Evolutionary conservation across 92 coral and sea anemone species (phyloP).

Genomic region (Porites divaricata): DNA sequence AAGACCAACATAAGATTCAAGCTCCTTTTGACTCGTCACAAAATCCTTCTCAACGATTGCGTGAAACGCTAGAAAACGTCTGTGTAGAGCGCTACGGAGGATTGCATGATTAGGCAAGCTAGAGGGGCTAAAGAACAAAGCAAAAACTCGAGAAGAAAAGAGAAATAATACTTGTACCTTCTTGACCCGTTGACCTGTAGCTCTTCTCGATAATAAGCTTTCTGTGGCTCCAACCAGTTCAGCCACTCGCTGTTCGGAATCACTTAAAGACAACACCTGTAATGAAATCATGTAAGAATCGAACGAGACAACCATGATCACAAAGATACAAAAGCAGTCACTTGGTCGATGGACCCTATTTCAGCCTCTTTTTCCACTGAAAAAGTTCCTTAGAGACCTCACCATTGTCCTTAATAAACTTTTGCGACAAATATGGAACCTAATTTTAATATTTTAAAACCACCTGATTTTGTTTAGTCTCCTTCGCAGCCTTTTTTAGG

Average conservation of each 20-base stretch:
- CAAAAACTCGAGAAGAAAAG: background rate
- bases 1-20: too few relatives aligned
- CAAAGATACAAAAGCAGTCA: background rate
- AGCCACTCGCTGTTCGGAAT: slow-evolving; percentile 80
- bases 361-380: too few relatives aligned
- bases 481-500: too few relatives aligned
- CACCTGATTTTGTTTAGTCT: too few relatives aligned
- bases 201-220: slow-evolving; percentile 70
- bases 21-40: too few relatives aligned
- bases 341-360: background rate
- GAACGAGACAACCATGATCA: background rate
- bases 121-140: background rate
- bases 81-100: background rate
- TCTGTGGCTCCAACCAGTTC: slow-evolving; percentile 82
- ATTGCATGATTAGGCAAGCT: background rate
- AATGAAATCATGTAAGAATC: background rate
- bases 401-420: too few relatives aligned
- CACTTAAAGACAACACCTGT: slow-evolving; percentile 70
- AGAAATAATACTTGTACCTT: slow-evolving; percentile 38
- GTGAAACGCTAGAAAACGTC: background rate
- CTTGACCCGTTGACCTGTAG: slow-evolving; percentile 67
- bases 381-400: too few relatives aligned
- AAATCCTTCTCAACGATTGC: too few relatives aligned
- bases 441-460: too few relatives aligned
- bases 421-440: too few relatives aligned